Evolutionary conservation across 2,888 invertebrate genomes (phyloP), one percentile per base, ranked within the genome.

Genomic region (Cheilosia grossa): DNA sequence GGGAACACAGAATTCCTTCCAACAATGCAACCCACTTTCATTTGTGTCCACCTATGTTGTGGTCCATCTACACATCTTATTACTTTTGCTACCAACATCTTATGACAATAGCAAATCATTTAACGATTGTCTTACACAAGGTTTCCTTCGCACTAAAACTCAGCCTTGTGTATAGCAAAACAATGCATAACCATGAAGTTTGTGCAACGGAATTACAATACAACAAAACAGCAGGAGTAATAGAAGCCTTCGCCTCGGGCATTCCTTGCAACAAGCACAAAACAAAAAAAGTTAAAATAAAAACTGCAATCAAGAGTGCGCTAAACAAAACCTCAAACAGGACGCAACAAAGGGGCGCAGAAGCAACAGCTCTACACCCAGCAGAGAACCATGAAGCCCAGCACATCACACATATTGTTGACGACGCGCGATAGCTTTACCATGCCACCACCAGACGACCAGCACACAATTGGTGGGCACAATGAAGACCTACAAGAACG

Each of bases 331-430:
- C 81, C 69, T 74, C 63, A 74, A 74, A 63, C 69, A 81, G 69
- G 78, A 78, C 77, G 47, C 69, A 78, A 75, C 53, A 59, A 72
- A 78, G 74, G 74, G 63, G 74, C 81, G 81, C 81, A 81, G 81
- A 81, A 81, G 81, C 74, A 74, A 74, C 81, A 72, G 72, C 58
- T 58, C 69, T 77, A 27, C 51, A 27, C 40, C n/a, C 13, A 78
- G 40, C 17, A 19, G 27, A 56, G 33, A 44, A 17, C 47, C 24
- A 61, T 56, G 27, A 33, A 30, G 21, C 73, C 17, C n/a, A 24
- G n/a, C 72, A 21, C 56, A 51, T 24, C 19, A 7, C 54, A 37
- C 64, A 58, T 64, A 47, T 54, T 75, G 64, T 13, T 53, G 74
- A 59, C 51, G 24, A 49, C 51, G 51, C 13, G 56, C 49, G 19